Evolutionary conservation across 1,140 invertebrate species (phyloP).

Genomic region (Melipona quadrifasciata): DNA sequence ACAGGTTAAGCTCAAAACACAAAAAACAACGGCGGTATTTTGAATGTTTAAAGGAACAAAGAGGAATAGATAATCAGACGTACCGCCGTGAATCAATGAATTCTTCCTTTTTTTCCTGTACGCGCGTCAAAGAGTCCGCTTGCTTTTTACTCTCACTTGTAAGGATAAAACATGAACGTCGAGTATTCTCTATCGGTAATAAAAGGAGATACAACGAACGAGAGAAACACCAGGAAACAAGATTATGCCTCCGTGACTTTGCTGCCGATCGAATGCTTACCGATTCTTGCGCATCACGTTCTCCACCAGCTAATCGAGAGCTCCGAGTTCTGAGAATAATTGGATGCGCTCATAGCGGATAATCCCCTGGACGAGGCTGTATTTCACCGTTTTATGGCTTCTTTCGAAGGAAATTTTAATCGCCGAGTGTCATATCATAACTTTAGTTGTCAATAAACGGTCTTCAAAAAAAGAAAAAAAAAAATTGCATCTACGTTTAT

Average conservation of each 20-base stretch:
- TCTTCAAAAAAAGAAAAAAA: too few species aligned
- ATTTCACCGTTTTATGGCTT: neutral
- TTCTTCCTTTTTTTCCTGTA: conserved; percentile 23
- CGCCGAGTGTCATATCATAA: too few species aligned
- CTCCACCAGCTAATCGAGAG: neutral
- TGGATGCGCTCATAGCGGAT: neutral
- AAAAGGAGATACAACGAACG: conserved; percentile 23
- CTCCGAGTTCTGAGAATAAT: neutral
- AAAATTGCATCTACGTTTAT: too few species aligned
- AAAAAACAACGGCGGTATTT: neutral
- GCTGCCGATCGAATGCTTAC: conserved; percentile 27
- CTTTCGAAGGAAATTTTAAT: neutral
- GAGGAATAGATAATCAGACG: conserved; percentile 35
- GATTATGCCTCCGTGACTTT: conserved; percentile 23
- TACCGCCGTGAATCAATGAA: conserved; percentile 45
- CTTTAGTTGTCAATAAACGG: neutral
- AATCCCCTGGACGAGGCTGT: neutral
- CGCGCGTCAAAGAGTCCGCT: neutral
- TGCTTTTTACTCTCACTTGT: conserved; percentile 7
- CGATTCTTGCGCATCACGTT: conserved; percentile 18
- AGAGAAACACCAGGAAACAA: conserved; percentile 9
- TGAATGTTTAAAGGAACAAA: conserved; percentile 50
- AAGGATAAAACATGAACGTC: conserved; percentile 28
- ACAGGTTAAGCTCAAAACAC: conserved; percentile 23
- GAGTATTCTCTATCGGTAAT: neutral